Conservation (phyloP, 2,113 vertebrate genomes). For the Sitta europaea region DNA sequence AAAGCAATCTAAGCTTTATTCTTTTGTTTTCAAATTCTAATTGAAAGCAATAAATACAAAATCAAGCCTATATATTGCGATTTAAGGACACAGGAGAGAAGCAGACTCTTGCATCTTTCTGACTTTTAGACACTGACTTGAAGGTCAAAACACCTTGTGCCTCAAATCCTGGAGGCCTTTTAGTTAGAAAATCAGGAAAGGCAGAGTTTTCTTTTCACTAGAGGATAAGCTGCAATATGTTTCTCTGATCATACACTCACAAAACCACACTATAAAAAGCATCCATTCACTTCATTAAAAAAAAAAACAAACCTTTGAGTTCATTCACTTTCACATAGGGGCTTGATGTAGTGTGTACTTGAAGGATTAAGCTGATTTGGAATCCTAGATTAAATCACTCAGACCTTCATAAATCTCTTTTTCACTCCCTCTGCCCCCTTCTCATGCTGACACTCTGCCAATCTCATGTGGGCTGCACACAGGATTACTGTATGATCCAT, state of each 20-base stretch:
- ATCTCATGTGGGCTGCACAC: constrained; percentile 59
- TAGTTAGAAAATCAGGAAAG: not conserved
- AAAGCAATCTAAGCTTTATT: not conserved
- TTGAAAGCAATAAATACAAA: not conserved
- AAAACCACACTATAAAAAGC: not conserved
- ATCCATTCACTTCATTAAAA: constrained; percentile 17
- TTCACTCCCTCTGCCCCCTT: constrained; percentile 49
- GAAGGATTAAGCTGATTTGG: constrained; percentile 63
- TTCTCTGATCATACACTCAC: not conserved
- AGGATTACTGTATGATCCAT: constrained; percentile 71
- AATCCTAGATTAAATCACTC: constrained; percentile 69
- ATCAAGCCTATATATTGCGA: not conserved
- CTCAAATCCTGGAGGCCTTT: not conserved
- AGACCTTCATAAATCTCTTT: constrained; percentile 63
- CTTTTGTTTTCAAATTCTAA: not conserved
- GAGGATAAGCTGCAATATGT: not conserved
- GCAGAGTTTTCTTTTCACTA: not conserved
- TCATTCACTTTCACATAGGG: constrained; percentile 60
- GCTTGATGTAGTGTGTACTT: constrained; percentile 20
- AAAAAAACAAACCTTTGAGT: not conserved
- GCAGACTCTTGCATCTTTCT: not conserved
- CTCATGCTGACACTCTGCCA: constrained; percentile 56
- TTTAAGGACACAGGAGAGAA: not conserved
- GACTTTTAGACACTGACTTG: not conserved
- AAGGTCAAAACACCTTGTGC: not conserved